Base-by-base conservation (phyloP, 2,113 vertebrate genomes). In the Cynopterus brachyotis region DNA sequence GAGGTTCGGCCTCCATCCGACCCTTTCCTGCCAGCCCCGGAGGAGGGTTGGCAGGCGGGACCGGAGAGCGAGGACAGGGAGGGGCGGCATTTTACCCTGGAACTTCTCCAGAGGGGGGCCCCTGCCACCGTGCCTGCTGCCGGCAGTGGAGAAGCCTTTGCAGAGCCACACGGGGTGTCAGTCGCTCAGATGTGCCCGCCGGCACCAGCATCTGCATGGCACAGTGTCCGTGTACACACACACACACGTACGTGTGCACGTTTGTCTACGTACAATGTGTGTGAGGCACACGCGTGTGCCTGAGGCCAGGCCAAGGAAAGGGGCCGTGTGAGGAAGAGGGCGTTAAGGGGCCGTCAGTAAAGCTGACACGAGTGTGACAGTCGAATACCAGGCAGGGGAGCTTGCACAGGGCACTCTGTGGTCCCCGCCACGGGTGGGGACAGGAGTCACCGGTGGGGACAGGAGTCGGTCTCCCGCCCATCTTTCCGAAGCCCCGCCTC, bases 331-430 rank as follows among this genome's bases (percentile, higher is more conserved):
- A n/a, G 3, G 13, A 13, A n/a, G 37, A 76, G n/a, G 35, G 24
- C 30, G 3, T 17, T 9, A 24, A 26, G 5, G 1, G 50, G 50
- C 50, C 1, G 50, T 15, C 7, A 50, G 47, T 47, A 5, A 35
- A 24, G 15, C 45, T 5, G 40, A 12, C 1, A 5, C 0, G 19
- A 32, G 26, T 0, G 75, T 57, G 66, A 50, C 22, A 0, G 1
- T 0, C n/a, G 12, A 19, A 3, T 26, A 19, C 37, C 6, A 5
- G n/a, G 2, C 0, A 15, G 50, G 50, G 50, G 50, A 16, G 16
- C 50, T 16, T 5, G 50, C 50, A 50, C 50, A 16, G 50, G 50
- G 50, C 50, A 16, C 50, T 15, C 50, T 50, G 47, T 13, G 47
- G 47, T 47, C 11, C 47, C 47, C 9, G 45, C 45, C 45, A 12